These are phyloP conservation scores for Hydrozoanthus tunicans DNA, from an alignment of 64 coral and sea anemone genomes.

Conservation along the genomic window DNA sequence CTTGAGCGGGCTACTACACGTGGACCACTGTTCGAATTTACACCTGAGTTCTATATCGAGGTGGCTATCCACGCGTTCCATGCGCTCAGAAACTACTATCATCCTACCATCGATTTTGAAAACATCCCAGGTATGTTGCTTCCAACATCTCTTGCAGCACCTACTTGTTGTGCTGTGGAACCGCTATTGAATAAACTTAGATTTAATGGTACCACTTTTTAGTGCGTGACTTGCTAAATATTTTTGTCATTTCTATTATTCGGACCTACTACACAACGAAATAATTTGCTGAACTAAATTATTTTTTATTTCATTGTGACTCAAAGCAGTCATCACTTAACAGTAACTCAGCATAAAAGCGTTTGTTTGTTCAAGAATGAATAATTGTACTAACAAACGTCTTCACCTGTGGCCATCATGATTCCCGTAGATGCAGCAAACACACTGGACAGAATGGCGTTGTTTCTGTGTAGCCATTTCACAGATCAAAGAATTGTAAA, in stretches of 20 bases:
- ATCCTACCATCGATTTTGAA: constrained; percentile 75
- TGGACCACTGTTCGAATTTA: constrained; percentile 81
- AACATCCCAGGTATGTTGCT: constrained; percentile 74
- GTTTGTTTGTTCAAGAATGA: not conserved
- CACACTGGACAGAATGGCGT: constrained; percentile 87
- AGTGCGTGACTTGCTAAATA: too few relatives aligned
- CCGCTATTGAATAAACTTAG: not conserved
- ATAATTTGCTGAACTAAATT: too few relatives aligned
- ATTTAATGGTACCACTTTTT: not conserved
- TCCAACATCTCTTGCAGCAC: not conserved
- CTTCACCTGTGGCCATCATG: not conserved
- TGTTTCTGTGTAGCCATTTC: constrained; percentile 80
- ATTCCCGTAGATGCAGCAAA: constrained; percentile 62
- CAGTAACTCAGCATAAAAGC: not conserved
- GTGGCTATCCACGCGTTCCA: constrained; percentile 86
- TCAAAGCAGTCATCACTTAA: too few relatives aligned
- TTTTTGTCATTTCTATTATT: too few relatives aligned
- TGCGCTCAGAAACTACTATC: constrained; percentile 81
- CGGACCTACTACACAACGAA: too few relatives aligned
- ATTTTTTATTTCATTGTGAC: too few relatives aligned
- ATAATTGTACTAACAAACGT: not conserved
- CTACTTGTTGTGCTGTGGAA: not conserved
- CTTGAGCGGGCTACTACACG: constrained; percentile 52
- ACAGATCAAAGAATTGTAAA: constrained; percentile 91
- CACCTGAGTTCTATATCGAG: constrained; percentile 94